phyloP scores from a whole-genome alignment of 2,888 invertebrate species.

The Limnephilus lunatus region DNA sequence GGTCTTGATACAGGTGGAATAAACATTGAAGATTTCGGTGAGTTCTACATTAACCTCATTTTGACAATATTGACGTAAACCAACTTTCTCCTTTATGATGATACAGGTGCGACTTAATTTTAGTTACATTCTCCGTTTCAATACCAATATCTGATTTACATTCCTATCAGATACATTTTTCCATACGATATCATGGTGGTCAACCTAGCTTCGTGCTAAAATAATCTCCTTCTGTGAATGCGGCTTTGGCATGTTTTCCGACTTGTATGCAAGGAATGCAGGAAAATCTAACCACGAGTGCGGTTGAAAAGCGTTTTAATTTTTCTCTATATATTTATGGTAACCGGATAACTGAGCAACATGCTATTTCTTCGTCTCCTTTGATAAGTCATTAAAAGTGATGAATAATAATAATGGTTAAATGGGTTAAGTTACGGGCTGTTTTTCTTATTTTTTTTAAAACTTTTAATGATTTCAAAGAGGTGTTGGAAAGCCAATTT shows the following conservation, averaged over 20 bases:
- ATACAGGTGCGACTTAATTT: background rate
- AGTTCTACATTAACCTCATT: background rate
- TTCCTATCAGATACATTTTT: background rate
- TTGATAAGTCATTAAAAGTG: no score
- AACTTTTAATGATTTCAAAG: no score
- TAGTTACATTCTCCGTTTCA: background rate
- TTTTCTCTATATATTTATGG: no score
- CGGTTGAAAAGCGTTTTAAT: no score
- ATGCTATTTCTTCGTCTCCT: no score
- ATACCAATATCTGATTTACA: background rate
- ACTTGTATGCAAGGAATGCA: background rate
- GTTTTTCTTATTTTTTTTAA: no score
- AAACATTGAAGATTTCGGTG: background rate
- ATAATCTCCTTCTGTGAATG: background rate
- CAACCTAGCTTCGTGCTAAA: background rate
- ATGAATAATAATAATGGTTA: no score
- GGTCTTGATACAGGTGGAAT: background rate
- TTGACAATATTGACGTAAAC: background rate
- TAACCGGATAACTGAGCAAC: no score
- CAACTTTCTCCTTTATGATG: background rate
- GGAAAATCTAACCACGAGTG: no score
- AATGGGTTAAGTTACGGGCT: no score
- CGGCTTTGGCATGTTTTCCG: background rate
- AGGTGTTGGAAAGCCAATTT: no score
- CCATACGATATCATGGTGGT: background rate